Conservation (phyloP, 2,113 vertebrate genomes). For the Piaya cayana region DNA sequence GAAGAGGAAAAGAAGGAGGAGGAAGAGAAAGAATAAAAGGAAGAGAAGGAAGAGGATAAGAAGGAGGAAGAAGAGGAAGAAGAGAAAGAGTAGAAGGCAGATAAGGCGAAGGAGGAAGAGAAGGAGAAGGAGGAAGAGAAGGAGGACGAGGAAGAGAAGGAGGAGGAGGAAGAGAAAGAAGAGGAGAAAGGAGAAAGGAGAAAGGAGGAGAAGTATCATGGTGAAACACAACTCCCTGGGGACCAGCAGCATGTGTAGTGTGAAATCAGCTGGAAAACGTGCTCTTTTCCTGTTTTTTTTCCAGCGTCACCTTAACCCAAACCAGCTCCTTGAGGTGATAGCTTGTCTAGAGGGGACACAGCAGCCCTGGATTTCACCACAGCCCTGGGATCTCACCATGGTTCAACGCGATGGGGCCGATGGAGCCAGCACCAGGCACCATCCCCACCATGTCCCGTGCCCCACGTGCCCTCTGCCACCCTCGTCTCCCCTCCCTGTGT, state of each 20-base stretch:
- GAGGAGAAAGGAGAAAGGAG: no score
- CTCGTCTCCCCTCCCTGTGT: not conserved
- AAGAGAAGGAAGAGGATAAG: no score
- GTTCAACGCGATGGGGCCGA: not conserved
- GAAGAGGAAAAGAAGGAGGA: no score
- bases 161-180: no score
- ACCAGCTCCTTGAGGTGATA: not conserved
- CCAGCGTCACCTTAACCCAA: not conserved
- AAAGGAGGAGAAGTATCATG: no score
- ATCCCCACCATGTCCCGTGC: accelerated
- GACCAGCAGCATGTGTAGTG: not conserved
- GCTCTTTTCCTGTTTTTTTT: not conserved
- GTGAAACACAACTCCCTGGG: accelerated
- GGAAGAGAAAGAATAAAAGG: no score
- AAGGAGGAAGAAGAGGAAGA: no score
- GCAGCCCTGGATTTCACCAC: not conserved
- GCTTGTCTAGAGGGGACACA: not conserved
- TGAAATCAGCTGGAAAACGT: not conserved
- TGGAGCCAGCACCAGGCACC: not conserved
- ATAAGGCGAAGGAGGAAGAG: no score
- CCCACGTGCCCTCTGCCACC: not conserved
- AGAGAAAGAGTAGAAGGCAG: no score
- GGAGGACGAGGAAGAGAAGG: no score
- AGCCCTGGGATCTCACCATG: accelerated
- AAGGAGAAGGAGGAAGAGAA: no score